Conservation (phyloP, 2,888 invertebrate species). For the Ichneumon xanthorius region DNA sequence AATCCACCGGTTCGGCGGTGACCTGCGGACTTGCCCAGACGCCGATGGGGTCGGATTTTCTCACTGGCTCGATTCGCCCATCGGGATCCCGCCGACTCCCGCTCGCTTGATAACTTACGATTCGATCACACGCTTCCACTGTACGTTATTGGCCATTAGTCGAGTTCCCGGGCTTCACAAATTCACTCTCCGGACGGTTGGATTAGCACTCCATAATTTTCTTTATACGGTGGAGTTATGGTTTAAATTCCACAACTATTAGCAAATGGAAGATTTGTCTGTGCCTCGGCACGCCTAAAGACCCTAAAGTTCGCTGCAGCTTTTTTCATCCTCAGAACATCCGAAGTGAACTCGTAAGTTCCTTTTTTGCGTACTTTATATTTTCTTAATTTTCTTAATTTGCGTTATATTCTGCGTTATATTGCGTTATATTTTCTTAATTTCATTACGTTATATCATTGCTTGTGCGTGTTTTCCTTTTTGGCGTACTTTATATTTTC, state of each 20-base stretch:
- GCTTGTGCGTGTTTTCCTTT: too few relatives aligned
- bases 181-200: neutral
- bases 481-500: too few relatives aligned
- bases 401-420: too few relatives aligned
- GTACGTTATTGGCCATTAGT: constrained; percentile 49
- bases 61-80: constrained; percentile 32
- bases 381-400: too few relatives aligned
- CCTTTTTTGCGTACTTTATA: too few relatives aligned
- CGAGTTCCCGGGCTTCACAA: constrained; percentile 10
- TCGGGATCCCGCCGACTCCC: neutral
- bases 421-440: too few relatives aligned
- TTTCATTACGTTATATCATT: too few relatives aligned
- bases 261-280: too few relatives aligned
- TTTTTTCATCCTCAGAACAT: neutral
- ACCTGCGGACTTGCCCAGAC: constrained; percentile 47
- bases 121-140: constrained; percentile 45
- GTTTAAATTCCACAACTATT: too few relatives aligned
- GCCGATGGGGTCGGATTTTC: constrained; percentile 35
- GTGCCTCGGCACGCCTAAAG: too few relatives aligned
- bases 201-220: neutral
- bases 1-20: constrained; percentile 43
- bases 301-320: neutral
- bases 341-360: neutral
- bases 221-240: neutral
- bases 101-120: constrained; percentile 41